Conservation (phyloP, 2,888 invertebrate genomes). For the Trachelus iudaicus region DNA sequence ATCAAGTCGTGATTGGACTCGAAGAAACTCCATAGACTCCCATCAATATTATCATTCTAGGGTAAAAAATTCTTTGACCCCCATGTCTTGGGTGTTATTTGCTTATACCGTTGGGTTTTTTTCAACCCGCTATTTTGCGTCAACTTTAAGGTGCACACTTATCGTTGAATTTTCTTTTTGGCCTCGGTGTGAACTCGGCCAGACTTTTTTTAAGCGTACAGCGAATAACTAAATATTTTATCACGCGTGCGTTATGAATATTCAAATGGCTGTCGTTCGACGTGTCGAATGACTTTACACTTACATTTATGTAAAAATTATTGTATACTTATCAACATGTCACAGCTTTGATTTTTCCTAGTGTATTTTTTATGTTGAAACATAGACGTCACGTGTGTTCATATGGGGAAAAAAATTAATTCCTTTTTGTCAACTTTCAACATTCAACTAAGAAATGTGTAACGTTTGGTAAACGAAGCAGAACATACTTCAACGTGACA, state of each 20-base stretch:
- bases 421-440: not conserved
- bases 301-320: not conserved
- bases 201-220: conserved; percentile 16
- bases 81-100: not conserved
- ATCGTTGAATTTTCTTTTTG: conserved; percentile 29
- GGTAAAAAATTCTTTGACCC: conserved; percentile 47
- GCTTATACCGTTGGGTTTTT: conserved; percentile 5
- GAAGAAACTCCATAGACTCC: conserved; percentile 57
- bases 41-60: conserved; percentile 60
- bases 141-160: conserved; percentile 1
- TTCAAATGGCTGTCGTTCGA: not conserved
- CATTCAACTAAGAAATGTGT: not conserved
- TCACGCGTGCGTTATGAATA: not conserved
- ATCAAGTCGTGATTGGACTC: conserved; percentile 41
- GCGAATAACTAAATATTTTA: not conserved
- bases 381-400: not conserved
- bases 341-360: not conserved
- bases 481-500: not conserved
- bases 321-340: not conserved
- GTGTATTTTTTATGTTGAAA: not conserved
- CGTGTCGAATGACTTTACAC: too few relatives aligned
- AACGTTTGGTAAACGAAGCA: not conserved
- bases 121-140: conserved; percentile 5
- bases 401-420: not conserved
- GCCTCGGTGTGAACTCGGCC: conserved; percentile 58